A percentile compares a stretch with the other conserved stretches of the same genome.
These are phyloP conservation scores for Illadopsis cleaveri DNA, from an alignment of 2,113 vertebrate genomes.

Conservation along the genomic window DNA sequence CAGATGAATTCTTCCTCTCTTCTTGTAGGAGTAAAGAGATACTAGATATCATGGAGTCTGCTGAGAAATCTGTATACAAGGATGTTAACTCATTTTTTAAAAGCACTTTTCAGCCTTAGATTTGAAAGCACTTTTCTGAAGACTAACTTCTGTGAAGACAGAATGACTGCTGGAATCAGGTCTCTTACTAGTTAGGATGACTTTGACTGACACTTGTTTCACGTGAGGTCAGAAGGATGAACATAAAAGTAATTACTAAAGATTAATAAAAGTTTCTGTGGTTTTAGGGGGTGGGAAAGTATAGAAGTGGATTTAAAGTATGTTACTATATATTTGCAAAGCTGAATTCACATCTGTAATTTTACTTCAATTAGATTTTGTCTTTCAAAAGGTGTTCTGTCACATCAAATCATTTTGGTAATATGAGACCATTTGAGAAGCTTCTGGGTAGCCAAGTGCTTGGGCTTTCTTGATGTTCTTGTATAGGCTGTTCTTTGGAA, in stretches of 20 bases:
- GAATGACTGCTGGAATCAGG: not conserved
- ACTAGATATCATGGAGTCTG: not conserved
- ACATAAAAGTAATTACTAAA: not conserved
- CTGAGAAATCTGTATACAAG: not conserved
- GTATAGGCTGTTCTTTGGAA: not conserved
- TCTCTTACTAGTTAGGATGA: not conserved
- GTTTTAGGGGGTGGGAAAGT: not conserved
- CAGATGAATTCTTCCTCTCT: not conserved
- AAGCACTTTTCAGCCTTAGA: not conserved
- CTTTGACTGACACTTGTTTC: not conserved
- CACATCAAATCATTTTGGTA: not conserved
- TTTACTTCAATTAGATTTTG: not conserved
- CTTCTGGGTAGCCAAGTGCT: not conserved
- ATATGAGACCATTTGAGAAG: not conserved
- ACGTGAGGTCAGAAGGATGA: not conserved
- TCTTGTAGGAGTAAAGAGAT: not conserved
- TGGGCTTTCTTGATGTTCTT: not conserved
- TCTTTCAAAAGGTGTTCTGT: not conserved
- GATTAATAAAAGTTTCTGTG: not conserved
- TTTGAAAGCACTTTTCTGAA: not conserved
- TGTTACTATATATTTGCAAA: not conserved
- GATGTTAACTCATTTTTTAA: not conserved
- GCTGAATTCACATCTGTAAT: not conserved
- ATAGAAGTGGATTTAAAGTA: not conserved
- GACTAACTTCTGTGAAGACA: not conserved